phyloP scores from a whole-genome alignment of 2,888 invertebrate genomes.

The Patella depressa region DNA sequence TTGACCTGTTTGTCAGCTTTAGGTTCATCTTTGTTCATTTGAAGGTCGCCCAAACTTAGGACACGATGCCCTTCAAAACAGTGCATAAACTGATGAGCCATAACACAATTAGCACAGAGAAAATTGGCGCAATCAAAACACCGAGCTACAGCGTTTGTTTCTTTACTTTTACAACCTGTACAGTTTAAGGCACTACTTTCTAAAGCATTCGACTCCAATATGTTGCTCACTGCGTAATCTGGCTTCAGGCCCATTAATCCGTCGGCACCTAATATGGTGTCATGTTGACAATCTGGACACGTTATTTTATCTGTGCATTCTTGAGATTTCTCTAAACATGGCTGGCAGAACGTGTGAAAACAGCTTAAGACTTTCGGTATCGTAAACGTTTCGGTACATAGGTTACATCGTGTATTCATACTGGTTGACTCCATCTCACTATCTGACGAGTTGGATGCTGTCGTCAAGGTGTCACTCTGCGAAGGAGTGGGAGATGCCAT shows the following conservation, averaged over 20 bases:
- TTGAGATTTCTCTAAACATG: constrained; percentile 80
- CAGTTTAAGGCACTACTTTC: constrained; percentile 77
- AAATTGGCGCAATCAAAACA: constrained; percentile 97
- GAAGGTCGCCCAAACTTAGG: constrained; percentile 76
- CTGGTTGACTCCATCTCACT: constrained; percentile 57
- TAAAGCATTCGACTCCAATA: constrained; percentile 69
- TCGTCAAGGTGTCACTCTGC: constrained; percentile 62
- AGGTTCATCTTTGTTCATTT: constrained; percentile 73
- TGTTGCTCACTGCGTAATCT: constrained; percentile 76
- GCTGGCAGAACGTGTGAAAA: constrained; percentile 85
- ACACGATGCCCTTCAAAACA: constrained; percentile 98
- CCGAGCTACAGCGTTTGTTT: constrained; percentile 93
- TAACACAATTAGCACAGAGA: constrained; percentile 96
- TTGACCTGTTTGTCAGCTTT: constrained; percentile 74
- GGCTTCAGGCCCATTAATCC: constrained; percentile 80
- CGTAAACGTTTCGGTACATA: constrained; percentile 81
- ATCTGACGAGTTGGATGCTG: constrained; percentile 65
- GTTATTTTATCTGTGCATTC: constrained; percentile 79
- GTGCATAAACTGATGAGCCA: constrained; percentile 99
- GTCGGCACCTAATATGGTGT: constrained; percentile 66
- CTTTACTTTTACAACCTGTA: constrained; percentile 96
- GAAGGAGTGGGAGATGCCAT: constrained; percentile 69
- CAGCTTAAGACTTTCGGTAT: constrained; percentile 69
- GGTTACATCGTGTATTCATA: constrained; percentile 75
- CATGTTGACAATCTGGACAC: constrained; percentile 79